Conservation (phyloP, 2,797 vertebrate species). For the Gallinago nigripennis region DNA sequence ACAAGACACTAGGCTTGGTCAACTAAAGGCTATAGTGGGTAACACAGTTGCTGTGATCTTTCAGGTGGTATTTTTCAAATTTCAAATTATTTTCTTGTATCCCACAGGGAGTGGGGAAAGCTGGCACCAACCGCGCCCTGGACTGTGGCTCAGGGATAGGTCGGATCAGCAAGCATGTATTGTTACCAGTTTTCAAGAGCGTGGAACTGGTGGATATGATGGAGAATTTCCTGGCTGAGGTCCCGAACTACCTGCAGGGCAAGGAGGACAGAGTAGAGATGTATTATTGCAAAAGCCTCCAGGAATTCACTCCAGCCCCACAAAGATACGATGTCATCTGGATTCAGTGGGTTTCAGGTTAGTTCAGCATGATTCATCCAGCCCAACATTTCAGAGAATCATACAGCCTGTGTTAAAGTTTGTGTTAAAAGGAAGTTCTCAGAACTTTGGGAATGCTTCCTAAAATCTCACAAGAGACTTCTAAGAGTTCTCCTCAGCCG, state of each 20-base stretch:
- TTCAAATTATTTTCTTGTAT: neutral
- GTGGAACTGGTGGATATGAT: conserved; percentile 95
- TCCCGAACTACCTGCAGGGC: conserved; percentile 87
- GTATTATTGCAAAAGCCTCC: conserved; percentile 90
- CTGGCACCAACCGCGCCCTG: conserved; percentile 85
- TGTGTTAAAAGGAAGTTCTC: neutral
- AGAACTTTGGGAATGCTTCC: neutral
- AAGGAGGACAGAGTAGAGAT: conserved; percentile 85
- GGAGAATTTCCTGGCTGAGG: conserved; percentile 90
- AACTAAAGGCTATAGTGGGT: neutral
- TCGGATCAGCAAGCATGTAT: conserved; percentile 90
- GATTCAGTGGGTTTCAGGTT: conserved; percentile 97
- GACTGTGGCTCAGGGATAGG: conserved; percentile 95
- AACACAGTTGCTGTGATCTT: neutral
- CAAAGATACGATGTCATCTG: conserved; percentile 92
- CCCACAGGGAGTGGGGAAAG: conserved; percentile 86
- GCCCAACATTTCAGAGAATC: neutral
- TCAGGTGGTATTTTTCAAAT: neutral
- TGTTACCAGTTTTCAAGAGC: conserved; percentile 89
- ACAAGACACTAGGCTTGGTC: neutral
- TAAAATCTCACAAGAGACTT: neutral
- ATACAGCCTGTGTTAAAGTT: neutral
- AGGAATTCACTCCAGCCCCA: conserved; percentile 85
- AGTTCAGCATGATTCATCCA: conserved; percentile 61
- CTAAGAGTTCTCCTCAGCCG: neutral